Conservation (phyloP, 2,888 invertebrate genomes). For the Lapara coniferarum region DNA sequence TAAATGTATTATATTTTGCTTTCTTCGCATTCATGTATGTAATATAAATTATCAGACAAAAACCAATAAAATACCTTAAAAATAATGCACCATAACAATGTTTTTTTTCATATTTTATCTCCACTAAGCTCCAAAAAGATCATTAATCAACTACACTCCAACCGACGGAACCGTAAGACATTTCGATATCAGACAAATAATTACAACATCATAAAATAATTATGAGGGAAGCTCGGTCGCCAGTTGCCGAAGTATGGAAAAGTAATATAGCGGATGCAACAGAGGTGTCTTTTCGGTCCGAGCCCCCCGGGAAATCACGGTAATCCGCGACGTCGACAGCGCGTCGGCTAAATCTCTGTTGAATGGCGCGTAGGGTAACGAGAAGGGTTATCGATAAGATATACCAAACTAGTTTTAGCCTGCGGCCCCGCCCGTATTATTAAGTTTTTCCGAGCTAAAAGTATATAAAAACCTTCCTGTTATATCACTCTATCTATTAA, state of each 20-base stretch:
- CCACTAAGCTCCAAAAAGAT: not conserved
- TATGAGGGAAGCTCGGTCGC: constrained; percentile 53
- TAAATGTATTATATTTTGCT: no score
- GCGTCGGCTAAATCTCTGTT: constrained; percentile 74
- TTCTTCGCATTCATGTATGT: no score
- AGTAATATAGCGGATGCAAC: constrained; percentile 78
- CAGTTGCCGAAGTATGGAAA: constrained; percentile 71
- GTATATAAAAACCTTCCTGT: no score
- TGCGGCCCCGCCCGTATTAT: no score
- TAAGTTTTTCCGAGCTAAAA: no score
- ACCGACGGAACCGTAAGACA: constrained; percentile 14
- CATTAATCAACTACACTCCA: constrained; percentile 18
- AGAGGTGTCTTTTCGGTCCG: constrained; percentile 80
- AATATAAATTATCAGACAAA: no score
- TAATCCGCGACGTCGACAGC: constrained; percentile 76
- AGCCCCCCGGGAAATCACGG: constrained; percentile 81
- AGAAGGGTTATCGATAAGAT: constrained; percentile 32
- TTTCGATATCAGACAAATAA: constrained; percentile 39
- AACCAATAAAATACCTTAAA: not conserved
- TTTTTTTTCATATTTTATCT: not conserved
- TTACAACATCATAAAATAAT: constrained; percentile 68
- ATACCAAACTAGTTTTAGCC: no score
- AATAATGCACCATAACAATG: not conserved
- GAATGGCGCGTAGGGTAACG: constrained; percentile 52
- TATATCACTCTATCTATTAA: no score